These are phyloP conservation scores for Yponomeuta evonymella DNA, from an alignment of 2,888 invertebrate genomes.

Conservation along the genomic window DNA sequence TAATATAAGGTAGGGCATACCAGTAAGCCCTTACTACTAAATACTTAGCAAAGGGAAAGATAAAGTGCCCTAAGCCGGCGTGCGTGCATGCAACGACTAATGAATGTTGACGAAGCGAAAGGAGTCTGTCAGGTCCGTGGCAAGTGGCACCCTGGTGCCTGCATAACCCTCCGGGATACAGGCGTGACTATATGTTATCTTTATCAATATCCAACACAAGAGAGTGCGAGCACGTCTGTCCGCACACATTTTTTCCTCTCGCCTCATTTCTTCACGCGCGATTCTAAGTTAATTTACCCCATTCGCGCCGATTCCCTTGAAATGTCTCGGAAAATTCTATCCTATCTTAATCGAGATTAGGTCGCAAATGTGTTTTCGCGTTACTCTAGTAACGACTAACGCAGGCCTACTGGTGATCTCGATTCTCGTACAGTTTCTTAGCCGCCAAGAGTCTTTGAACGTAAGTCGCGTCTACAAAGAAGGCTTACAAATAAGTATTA, in stretches of 20 bases:
- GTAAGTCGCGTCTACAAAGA: neutral
- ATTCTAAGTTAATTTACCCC: neutral
- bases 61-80: too few species aligned
- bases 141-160: too few species aligned
- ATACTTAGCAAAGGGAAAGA: too few species aligned
- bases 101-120: too few species aligned
- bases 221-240: neutral
- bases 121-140: too few species aligned
- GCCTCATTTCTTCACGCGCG: neutral
- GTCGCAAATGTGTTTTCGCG: slow-evolving; percentile 6
- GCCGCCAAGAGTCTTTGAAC: neutral
- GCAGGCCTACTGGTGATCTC: neutral
- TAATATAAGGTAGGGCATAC: too few species aligned
- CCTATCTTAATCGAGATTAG: slow-evolving; percentile 13
- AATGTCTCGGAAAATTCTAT: slow-evolving; percentile 11
- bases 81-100: too few species aligned
- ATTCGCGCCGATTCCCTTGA: slow-evolving; percentile 5
- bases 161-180: too few species aligned
- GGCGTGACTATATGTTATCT: too few species aligned
- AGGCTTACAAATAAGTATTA: neutral
- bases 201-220: neutral
- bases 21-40: too few species aligned
- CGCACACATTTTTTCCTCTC: neutral
- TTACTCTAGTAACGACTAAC: neutral
- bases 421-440: neutral